phyloP scores from a whole-genome alignment of 2,888 invertebrate species.

The Phyllotreta cruciferae region DNA sequence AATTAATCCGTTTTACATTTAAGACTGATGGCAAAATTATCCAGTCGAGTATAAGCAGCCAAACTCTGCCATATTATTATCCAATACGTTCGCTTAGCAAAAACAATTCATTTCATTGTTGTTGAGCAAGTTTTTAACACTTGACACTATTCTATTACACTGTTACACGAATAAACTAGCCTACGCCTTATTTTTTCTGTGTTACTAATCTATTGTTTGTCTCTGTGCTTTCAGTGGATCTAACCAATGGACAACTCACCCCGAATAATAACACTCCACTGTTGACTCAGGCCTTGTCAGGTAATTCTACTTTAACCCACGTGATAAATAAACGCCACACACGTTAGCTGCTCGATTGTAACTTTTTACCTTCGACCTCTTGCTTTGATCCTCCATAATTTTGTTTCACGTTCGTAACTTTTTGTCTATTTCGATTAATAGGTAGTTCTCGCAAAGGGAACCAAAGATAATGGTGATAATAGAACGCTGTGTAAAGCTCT shows the following conservation, averaged over 20 bases:
- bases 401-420: not conserved
- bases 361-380: slow-evolving; percentile 17
- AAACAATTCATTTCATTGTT: slow-evolving; percentile 9
- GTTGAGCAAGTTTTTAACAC: too few species aligned
- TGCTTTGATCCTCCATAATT: not conserved
- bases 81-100: not conserved
- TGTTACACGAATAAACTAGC: slow-evolving; percentile 42
- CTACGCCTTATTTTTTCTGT: slow-evolving; percentile 42
- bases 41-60: too few species aligned
- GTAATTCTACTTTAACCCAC: slow-evolving; percentile 64
- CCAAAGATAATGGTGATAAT: slow-evolving; percentile 7
- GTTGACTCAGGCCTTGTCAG: slow-evolving; percentile 95
- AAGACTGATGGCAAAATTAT: too few species aligned
- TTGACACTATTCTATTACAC: slow-evolving; percentile 38
- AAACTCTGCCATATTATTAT: too few species aligned
- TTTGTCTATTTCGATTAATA: not conserved
- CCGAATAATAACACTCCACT: slow-evolving; percentile 96
- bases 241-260: slow-evolving; percentile 94
- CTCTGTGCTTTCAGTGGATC: slow-evolving; percentile 76
- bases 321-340: slow-evolving; percentile 18
- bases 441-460: not conserved
- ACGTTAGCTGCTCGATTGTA: slow-evolving; percentile 16
- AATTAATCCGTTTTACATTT: too few species aligned
- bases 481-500: not conserved
- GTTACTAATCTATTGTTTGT: slow-evolving; percentile 55